Evolutionary conservation across 2,888 invertebrate genomes (phyloP).

Genomic region (Lacanobia oleracea): DNA sequence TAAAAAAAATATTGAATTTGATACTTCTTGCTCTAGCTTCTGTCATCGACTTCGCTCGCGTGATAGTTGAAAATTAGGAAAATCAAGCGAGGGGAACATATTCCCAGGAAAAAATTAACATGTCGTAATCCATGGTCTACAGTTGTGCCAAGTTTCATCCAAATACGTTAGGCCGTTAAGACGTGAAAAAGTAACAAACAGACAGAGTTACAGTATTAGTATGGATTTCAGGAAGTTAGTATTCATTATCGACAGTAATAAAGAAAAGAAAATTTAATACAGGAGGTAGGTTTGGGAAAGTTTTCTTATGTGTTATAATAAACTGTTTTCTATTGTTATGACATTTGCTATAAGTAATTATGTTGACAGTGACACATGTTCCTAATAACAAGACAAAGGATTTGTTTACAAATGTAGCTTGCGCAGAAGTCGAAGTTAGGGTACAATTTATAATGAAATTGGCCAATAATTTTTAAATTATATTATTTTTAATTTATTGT

Average conservation of each 20-base stretch:
- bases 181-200: no score
- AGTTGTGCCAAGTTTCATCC: no score
- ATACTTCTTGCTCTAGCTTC: background rate
- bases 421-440: constrained; percentile 28
- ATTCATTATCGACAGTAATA: background rate
- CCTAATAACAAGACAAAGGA: constrained; percentile 42
- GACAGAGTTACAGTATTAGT: no score
- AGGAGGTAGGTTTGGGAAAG: background rate
- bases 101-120: no score
- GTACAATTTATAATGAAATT: constrained; percentile 14
- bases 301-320: background rate
- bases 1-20: background rate
- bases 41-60: no score
- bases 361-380: background rate
- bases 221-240: no score
- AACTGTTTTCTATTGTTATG: background rate
- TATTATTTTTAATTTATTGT: background rate
- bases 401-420: constrained; percentile 4
- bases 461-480: background rate
- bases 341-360: background rate
- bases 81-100: no score
- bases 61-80: no score
- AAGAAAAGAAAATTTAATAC: background rate
- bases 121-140: no score
- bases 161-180: no score